Evolutionary conservation across 2,113 vertebrate species (phyloP).

Genomic region (Mirza zaza): DNA sequence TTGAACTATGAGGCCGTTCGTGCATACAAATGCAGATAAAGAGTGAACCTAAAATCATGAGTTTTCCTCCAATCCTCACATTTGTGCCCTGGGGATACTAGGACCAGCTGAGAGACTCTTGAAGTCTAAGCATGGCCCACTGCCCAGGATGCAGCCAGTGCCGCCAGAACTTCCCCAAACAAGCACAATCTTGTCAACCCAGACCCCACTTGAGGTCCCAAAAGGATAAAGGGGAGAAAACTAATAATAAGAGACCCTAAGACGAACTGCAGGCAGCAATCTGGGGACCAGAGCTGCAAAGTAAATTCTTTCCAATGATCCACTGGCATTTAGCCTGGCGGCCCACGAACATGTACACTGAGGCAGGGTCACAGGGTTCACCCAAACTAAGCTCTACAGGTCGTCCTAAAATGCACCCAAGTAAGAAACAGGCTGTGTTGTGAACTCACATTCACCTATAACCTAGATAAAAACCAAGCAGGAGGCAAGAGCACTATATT

Average conservation of each 20-base stretch:
- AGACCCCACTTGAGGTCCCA: background rate
- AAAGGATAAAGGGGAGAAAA: background rate
- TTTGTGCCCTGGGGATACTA: background rate
- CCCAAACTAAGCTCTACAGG: background rate
- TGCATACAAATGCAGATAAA: background rate
- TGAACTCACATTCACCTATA: conserved; percentile 59
- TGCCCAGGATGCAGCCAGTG: background rate
- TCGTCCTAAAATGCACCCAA: background rate
- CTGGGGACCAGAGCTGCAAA: background rate
- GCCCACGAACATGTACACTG: background rate
- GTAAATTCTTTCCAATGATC: background rate
- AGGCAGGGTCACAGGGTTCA: background rate
- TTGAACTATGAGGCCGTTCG: background rate
- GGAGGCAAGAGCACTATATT: background rate
- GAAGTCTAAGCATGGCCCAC: background rate
- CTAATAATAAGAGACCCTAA: background rate
- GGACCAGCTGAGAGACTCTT: background rate
- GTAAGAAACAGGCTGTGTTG: background rate
- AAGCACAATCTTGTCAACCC: background rate
- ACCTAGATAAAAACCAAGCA: conserved; percentile 39
- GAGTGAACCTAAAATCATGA: background rate
- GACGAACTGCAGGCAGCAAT: background rate
- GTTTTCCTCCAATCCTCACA: background rate
- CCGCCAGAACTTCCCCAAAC: background rate
- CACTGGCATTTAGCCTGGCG: background rate